Base-by-base conservation (phyloP, 2,888 invertebrate species). In the Rotaria macrura region DNA sequence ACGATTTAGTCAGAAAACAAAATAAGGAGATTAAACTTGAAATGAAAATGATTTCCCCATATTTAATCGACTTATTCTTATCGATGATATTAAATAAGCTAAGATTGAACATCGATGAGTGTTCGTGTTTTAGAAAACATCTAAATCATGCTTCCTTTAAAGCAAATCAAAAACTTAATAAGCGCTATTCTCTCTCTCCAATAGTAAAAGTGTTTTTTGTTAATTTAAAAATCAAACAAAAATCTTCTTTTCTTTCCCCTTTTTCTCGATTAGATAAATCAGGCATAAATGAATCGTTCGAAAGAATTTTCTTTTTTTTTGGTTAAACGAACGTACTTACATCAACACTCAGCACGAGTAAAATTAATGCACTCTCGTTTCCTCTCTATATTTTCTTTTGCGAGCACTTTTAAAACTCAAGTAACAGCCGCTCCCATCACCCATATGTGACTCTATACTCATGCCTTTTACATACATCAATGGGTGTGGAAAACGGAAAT, bases 401-500 rank as follows among this genome's bases (percentile, higher is more conserved):
- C 54, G 23, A 54, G 23, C 25, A 54, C 65, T 65, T 65, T 65
- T 29, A 57, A 29, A 65, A 65, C 34, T 65, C 5, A 65, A 29
- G 65, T 65, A 65, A 29, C 29, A 65, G 29, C 65, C 17, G 34
- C 65, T 65, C 17, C 65, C 29, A 65, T 54, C 54, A 25, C 5
- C 25, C 54, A 54, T 23, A 54, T 54, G 25, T 55, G 55, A n/a
- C n/a, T 65, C 65, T 65, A 17, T 65, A 65, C 65, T 65, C 65
- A 65, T 65, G 14, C 2, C 29, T 65, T 65, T 14, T 65, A 65
- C 65, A 65, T 65, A 65, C 34, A 65, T 65, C 34, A 65, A 65
- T 65, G 65, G 65, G 65, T 65, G 65, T 65, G 65, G 29, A 65
- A 65, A 65, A 65, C 65, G 65, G 65, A 65, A 65, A 65, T 65